Evolutionary conservation across 2,888 invertebrate genomes (phyloP).

Genomic region (Drepanosiphum platanoidis): DNA sequence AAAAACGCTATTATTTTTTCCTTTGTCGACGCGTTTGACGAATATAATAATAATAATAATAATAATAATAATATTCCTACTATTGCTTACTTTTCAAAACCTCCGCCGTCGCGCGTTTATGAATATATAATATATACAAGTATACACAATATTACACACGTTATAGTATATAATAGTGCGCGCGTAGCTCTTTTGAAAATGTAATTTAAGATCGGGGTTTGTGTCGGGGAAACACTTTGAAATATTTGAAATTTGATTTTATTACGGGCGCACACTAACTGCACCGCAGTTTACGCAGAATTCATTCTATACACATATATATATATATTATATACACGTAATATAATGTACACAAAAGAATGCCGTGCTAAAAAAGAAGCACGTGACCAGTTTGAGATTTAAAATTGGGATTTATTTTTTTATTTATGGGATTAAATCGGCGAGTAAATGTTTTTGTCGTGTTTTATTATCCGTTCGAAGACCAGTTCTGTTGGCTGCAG

Average conservation of each 20-base stretch:
- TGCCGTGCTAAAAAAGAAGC: slow-evolving; percentile 32
- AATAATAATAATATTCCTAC: background rate
- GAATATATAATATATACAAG: background rate
- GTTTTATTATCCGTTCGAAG: slow-evolving; percentile 45
- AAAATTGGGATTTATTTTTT: slow-evolving; percentile 44
- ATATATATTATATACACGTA: background rate
- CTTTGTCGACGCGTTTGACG: slow-evolving; percentile 35
- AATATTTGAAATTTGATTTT: slow-evolving; percentile 52
- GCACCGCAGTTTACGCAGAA: background rate
- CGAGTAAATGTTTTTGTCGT: background rate
- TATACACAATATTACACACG: background rate
- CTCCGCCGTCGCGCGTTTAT: background rate
- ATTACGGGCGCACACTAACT: background rate
- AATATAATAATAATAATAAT: slow-evolving; percentile 19
- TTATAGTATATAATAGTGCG: too few relatives aligned
- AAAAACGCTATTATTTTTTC: slow-evolving; percentile 36
- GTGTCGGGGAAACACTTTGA: slow-evolving; percentile 6
- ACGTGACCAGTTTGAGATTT: slow-evolving; percentile 46
- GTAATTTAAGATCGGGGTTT: slow-evolving; percentile 33
- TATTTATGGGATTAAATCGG: slow-evolving; percentile 30
- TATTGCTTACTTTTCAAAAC: background rate
- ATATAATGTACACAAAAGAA: background rate
- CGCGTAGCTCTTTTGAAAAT: slow-evolving; percentile 15
- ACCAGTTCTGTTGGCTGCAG: slow-evolving; percentile 51
- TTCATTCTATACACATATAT: background rate